Evolutionary conservation across 1,140 invertebrate genomes (phyloP).

Genomic region (Anastrepha ludens): DNA sequence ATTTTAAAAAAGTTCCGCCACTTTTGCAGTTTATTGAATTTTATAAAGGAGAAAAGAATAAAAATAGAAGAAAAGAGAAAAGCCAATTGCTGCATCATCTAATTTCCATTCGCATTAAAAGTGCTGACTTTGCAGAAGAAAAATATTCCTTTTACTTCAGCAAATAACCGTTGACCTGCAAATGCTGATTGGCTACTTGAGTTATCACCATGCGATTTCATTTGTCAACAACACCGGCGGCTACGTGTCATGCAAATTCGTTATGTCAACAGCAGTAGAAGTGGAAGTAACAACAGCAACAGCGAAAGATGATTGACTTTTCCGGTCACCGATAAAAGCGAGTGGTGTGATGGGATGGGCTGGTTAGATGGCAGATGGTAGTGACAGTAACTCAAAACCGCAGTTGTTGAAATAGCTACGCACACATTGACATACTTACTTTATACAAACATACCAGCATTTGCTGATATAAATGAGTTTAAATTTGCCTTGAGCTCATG

Average conservation of each 20-base stretch:
- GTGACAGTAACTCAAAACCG: not conserved
- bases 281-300: conserved; percentile 2
- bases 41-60: not conserved
- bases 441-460: not conserved
- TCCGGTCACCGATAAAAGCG: conserved; percentile 37
- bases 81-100: conserved; percentile 13
- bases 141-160: not conserved
- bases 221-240: conserved; percentile 50
- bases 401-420: not conserved
- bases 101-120: conserved; percentile 33
- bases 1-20: not conserved
- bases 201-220: conserved; percentile 42
- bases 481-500: not conserved
- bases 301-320: conserved; percentile 47
- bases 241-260: conserved; percentile 50
- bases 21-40: not conserved
- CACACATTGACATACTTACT: not conserved
- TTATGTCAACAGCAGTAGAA: conserved; percentile 41
- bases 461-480: conserved; percentile 6
- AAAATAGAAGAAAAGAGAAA: not conserved
- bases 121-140: conserved; percentile 25
- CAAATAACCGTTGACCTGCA: conserved; percentile 40
- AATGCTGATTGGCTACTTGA: conserved; percentile 49
- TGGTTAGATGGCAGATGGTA: not conserved
- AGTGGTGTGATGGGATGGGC: not conserved